Evolutionary conservation across 2,797 vertebrate species (phyloP), one percentile per base, ranked within the genome.

Genomic region (Notamacropus eugenii): DNA sequence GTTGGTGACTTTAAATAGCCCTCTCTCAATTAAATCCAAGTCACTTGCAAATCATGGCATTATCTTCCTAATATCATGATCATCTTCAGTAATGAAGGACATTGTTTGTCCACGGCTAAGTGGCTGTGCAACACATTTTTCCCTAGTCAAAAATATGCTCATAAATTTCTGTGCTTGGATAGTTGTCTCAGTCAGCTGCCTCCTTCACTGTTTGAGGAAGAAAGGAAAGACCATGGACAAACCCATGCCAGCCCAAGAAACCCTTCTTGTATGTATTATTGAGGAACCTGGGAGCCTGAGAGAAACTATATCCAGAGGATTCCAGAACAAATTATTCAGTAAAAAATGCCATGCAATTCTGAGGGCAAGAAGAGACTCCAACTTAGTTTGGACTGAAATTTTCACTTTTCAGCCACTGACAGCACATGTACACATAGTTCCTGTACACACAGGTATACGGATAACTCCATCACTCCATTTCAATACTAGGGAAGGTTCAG

Each of bases 261-360:
- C 96, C 96, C 97, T 98, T 96, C 87, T 94, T 93, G 97, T 98
- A 96, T 11, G 94, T 96, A 93, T 4, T 0, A 12, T 97, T 67
- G 5, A 95, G 91, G 92, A 96, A 93, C 52, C 56, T 0, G 3
- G 46, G 56, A 93, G 91, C 11, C 55, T 87, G 93, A 94, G 91
- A 24, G 52, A 0, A 1, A 67, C 55, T 54, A 3, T 46, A 11
- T 91, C 54, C 91, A 28, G 19, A 58, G 67, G 54, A 92, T 9
- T 56, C 93, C 90, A 92, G 46, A 50, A 56, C 67, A 90, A 93
- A 90, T 0, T 55, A 82, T 46, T 82, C 40, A 46, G 22, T 24
- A 46, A 9, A 82, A 82, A 82, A 40, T 8, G 24, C 9, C 16
- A 8, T 55, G 28, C 46, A 10, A 5, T 52, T 62, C 29, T 22